Percentiles rank a stretch among this genome's conserved stretches.
Conservation (phyloP, 2,888 invertebrate genomes). For the Carabus problematicus region DNA sequence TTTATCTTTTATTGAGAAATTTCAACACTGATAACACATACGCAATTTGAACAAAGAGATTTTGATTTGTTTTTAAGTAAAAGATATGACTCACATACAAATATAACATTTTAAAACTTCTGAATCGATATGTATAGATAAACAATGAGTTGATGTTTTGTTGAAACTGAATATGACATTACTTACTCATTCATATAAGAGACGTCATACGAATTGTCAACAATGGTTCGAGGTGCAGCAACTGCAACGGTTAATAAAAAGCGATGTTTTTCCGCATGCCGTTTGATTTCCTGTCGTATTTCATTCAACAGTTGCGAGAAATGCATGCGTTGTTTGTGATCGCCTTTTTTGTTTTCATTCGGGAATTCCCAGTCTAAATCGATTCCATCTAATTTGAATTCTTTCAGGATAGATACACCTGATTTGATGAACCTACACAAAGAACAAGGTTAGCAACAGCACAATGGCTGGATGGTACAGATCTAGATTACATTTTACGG, state of each 20-base stretch:
- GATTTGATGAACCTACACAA: slow-evolving; percentile 62
- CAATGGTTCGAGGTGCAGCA: slow-evolving; percentile 78
- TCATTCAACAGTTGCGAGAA: slow-evolving; percentile 78
- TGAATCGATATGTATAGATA: no score
- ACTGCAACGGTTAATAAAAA: slow-evolving; percentile 79
- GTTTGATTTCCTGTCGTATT: slow-evolving; percentile 71
- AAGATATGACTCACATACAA: not conserved
- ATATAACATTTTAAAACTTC: no score
- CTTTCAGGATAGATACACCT: slow-evolving; percentile 61
- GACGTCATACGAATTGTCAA: slow-evolving; percentile 80
- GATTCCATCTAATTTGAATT: slow-evolving; percentile 70
- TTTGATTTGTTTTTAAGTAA: not conserved
- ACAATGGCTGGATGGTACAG: slow-evolving; percentile 2
- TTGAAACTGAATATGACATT: not conserved
- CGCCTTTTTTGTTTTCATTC: slow-evolving; percentile 60
- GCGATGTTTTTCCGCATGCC: slow-evolving; percentile 62
- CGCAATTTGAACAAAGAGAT: no score
- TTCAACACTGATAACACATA: no score
- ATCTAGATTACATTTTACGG: slow-evolving; percentile 63
- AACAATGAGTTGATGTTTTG: not conserved
- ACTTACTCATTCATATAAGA: slow-evolving; percentile 74
- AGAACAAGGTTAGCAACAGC: not conserved
- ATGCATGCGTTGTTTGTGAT: slow-evolving; percentile 70
- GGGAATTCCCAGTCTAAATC: slow-evolving; percentile 92
- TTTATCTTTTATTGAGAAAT: no score